These are phyloP conservation scores for Drosophila paranaensis DNA, from an alignment of 2,888 invertebrate species.

Conservation along the genomic window DNA sequence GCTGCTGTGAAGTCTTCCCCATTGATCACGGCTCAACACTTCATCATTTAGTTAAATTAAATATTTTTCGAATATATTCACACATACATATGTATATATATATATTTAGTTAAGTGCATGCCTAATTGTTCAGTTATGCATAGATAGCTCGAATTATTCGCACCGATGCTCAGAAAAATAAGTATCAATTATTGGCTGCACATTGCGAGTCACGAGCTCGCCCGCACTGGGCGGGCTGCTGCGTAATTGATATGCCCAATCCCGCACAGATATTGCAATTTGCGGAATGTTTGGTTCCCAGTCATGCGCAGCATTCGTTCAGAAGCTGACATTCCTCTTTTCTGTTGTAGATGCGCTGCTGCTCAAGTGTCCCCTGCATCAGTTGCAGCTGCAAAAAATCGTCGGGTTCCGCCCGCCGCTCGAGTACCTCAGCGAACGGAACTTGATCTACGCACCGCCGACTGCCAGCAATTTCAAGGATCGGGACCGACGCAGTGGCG, in stretches of 20 bases:
- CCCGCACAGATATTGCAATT: conserved; percentile 30
- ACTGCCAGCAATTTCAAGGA: conserved; percentile 69
- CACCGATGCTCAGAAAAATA: conserved; percentile 43
- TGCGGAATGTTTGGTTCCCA: conserved; percentile 53
- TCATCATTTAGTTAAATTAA: background rate
- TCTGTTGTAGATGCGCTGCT: conserved; percentile 73
- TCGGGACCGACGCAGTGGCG: conserved; percentile 60
- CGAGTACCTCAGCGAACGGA: conserved; percentile 73
- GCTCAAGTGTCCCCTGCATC: conserved; percentile 83
- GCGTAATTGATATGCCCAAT: conserved; percentile 55
- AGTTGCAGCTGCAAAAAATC: conserved; percentile 84
- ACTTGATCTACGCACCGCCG: conserved; percentile 75
- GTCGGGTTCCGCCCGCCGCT: conserved; percentile 83
- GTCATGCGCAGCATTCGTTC: conserved; percentile 49
- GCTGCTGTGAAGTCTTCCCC: background rate
- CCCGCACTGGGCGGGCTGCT: background rate
- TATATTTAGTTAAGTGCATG: conserved; percentile 3
- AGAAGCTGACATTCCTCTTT: conserved; percentile 7
- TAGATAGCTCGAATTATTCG: conserved; percentile 50
- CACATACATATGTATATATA: background rate
- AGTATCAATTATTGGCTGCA: conserved; percentile 16
- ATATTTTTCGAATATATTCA: background rate
- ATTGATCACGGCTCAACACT: background rate
- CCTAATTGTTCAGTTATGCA: conserved; percentile 58
- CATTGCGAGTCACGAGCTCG: conserved; percentile 29